Percentiles rank a stretch among this genome's conserved stretches.
phyloP scores from a whole-genome alignment of 2,797 vertebrate species.

The Huso huso region DNA sequence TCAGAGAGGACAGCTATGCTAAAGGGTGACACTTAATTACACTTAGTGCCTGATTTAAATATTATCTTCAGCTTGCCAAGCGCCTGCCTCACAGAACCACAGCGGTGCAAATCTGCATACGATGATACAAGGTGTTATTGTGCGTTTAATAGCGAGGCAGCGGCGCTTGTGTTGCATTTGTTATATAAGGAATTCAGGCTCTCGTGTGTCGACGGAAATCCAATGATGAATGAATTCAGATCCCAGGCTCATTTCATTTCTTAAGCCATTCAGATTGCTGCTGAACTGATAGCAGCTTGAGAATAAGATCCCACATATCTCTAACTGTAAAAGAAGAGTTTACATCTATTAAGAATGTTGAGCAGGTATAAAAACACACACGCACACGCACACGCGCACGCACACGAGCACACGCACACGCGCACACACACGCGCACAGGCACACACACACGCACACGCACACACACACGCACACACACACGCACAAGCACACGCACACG shows the following conservation, averaged over 20 bases:
- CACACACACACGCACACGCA: too few relatives aligned
- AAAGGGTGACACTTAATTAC: conserved; percentile 64
- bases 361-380: too few relatives aligned
- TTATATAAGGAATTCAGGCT: conserved; percentile 24
- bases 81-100: conserved; percentile 33
- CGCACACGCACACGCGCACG: too few relatives aligned
- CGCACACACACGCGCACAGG: background rate
- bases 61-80: conserved; percentile 47
- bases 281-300: background rate
- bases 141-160: conserved; percentile 38
- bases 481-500: too few relatives aligned
- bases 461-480: too few relatives aligned
- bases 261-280: conserved; percentile 20
- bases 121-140: conserved; percentile 47
- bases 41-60: conserved; percentile 59
- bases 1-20: conserved; percentile 51
- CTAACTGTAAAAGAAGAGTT: too few relatives aligned
- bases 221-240: conserved; percentile 46
- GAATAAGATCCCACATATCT: too few relatives aligned
- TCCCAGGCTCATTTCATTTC: conserved; percentile 42
- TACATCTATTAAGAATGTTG: too few relatives aligned
- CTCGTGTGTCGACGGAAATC: conserved; percentile 40
- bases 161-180: conserved; percentile 27
- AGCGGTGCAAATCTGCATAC: conserved; percentile 47
- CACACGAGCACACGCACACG: too few relatives aligned